Percentiles rank a stretch among this genome's conserved stretches.
Conservation (phyloP, 2,797 vertebrate genomes). For the Acrocephalus scirpaceus region DNA sequence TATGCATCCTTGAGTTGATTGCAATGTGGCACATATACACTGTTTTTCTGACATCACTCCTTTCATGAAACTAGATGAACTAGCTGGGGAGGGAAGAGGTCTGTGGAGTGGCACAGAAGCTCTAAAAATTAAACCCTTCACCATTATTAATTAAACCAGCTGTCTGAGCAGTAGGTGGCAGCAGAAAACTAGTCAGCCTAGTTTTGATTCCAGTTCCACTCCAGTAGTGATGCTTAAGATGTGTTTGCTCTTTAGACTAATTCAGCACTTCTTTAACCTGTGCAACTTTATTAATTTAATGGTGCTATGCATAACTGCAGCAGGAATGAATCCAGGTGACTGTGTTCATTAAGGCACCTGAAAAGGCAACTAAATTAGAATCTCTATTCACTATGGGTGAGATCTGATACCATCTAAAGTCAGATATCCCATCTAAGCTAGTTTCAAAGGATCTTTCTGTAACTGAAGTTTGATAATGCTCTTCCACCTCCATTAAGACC, state of each 20-base stretch:
- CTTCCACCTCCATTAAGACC: neutral
- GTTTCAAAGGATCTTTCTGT: neutral
- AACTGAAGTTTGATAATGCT: neutral
- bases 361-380: neutral
- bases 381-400: neutral
- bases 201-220: neutral
- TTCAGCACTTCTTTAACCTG: neutral
- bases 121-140: neutral
- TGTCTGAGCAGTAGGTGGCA: conserved; percentile 60
- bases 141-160: neutral
- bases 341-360: neutral
- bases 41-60: neutral
- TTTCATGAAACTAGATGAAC: neutral
- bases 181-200: neutral
- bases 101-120: neutral
- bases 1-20: neutral
- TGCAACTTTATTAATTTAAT: neutral
- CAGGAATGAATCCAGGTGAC: neutral
- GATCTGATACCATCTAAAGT: neutral
- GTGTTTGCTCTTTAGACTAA: neutral
- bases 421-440: neutral
- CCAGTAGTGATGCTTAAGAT: fast-evolving
- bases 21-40: neutral
- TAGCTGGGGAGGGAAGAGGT: neutral
- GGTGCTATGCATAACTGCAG: neutral